Evolutionary conservation across 2,888 invertebrate species (phyloP).

Genomic region (Gastrophysa polygoni): DNA sequence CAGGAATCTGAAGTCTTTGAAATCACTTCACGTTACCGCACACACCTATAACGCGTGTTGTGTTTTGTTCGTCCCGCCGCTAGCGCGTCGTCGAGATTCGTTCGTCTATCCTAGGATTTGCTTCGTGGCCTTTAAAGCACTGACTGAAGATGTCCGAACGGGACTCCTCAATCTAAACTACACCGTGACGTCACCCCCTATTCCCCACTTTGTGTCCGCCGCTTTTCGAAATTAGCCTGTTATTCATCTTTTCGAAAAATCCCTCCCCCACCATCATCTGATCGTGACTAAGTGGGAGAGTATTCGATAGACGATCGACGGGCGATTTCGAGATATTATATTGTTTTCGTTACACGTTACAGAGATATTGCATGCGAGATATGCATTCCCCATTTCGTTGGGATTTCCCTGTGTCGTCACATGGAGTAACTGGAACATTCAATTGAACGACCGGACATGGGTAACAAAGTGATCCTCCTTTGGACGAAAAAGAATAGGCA

Average conservation of each 20-base stretch:
- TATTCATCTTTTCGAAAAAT: conserved; percentile 30
- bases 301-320: conserved; percentile 36
- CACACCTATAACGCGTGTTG: conserved; percentile 49
- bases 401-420: no score
- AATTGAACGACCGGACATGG: no score
- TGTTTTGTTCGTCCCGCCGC: conserved; percentile 50
- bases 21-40: conserved; percentile 53
- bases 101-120: conserved; percentile 58
- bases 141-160: conserved; percentile 56
- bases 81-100: conserved; percentile 57
- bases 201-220: conserved; percentile 30
- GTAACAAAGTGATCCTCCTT: no score
- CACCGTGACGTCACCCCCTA: conserved; percentile 46
- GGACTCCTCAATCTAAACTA: conserved; percentile 56
- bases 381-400: no score
- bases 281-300: conserved; percentile 51
- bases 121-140: conserved; percentile 59
- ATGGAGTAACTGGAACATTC: no score
- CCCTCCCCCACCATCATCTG: conserved; percentile 49
- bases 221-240: conserved; percentile 18
- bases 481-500: no score
- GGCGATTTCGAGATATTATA: not conserved
- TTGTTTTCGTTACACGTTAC: not conserved
- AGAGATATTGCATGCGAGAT: no score
- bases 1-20: conserved; percentile 43